Evolutionary conservation across 2,888 invertebrate species (phyloP).

Genomic region (Litoditis marina): DNA sequence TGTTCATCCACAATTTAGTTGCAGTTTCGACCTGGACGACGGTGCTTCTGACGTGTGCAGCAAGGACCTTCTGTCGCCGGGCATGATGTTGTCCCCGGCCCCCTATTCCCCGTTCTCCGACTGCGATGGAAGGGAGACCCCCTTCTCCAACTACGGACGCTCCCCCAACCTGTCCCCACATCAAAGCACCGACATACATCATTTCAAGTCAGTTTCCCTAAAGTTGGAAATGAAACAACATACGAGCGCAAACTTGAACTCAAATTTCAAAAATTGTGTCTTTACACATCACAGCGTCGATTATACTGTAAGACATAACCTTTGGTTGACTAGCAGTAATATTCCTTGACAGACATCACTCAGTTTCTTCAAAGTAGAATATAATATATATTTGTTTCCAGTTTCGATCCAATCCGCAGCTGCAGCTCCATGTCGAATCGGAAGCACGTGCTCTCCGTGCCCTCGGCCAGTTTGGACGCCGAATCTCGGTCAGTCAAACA

Average conservation of each 20-base stretch:
- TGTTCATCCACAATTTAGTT: constrained; percentile 5
- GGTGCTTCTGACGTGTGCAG: constrained; percentile 38
- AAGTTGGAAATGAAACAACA: too few species aligned
- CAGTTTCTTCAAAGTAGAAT: background rate
- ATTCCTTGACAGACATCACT: background rate
- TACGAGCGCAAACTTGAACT: background rate
- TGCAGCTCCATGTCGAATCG: constrained; percentile 52
- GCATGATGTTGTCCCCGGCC: constrained; percentile 54
- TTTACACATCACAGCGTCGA: background rate
- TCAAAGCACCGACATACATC: constrained; percentile 27
- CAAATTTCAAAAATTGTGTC: too few species aligned
- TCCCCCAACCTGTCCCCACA: constrained; percentile 48
- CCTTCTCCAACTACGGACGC: constrained; percentile 44
- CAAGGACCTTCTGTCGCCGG: constrained; percentile 46
- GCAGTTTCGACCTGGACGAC: constrained; percentile 36
- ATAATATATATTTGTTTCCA: constrained; percentile 21
- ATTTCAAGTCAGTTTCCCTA: constrained; percentile 32
- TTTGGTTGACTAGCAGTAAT: background rate
- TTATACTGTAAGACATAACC: background rate
- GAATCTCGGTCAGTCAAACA: constrained; percentile 18
- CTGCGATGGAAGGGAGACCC: constrained; percentile 39
- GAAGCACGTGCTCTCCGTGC: constrained; percentile 29
- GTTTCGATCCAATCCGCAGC: constrained; percentile 52
- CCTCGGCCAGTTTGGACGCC: constrained; percentile 25
- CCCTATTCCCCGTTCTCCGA: constrained; percentile 57